Evolutionary conservation across 1,140 invertebrate genomes (phyloP).

Genomic region (Solen grandis): DNA sequence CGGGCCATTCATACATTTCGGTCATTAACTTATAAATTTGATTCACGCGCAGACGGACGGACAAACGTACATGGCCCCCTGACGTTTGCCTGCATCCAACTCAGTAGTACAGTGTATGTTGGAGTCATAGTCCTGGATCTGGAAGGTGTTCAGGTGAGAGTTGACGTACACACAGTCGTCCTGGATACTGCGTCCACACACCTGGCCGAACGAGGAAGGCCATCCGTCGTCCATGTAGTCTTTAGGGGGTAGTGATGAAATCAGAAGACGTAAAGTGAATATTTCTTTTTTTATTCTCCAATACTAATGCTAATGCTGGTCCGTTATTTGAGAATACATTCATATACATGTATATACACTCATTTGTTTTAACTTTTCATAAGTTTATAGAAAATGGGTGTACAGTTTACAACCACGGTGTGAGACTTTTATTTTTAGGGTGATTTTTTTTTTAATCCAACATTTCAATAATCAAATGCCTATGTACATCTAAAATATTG

Average conservation of each 20-base stretch:
- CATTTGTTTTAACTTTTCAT: too few relatives aligned
- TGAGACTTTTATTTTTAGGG: too few relatives aligned
- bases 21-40: too few relatives aligned
- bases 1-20: too few relatives aligned
- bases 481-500: too few relatives aligned
- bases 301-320: background rate
- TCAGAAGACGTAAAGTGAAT: background rate
- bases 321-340: background rate
- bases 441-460: too few relatives aligned
- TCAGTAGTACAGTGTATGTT: constrained; percentile 24
- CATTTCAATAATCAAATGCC: too few relatives aligned
- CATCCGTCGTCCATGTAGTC: constrained; percentile 53
- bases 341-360: too few relatives aligned
- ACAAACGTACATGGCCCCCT: constrained; percentile 22
- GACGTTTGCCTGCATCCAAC: constrained; percentile 27
- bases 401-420: background rate
- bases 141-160: constrained; percentile 35
- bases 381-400: background rate
- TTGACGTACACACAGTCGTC: constrained; percentile 44
- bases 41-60: too few relatives aligned
- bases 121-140: constrained; percentile 21
- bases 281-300: background rate
- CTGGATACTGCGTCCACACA: constrained; percentile 23
- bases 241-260: background rate
- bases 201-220: constrained; percentile 41